A percentile compares a stretch with the other conserved stretches of the same genome.
phyloP scores from a whole-genome alignment of 2,888 invertebrate species.

The Pseudeuparius sepicola region DNA sequence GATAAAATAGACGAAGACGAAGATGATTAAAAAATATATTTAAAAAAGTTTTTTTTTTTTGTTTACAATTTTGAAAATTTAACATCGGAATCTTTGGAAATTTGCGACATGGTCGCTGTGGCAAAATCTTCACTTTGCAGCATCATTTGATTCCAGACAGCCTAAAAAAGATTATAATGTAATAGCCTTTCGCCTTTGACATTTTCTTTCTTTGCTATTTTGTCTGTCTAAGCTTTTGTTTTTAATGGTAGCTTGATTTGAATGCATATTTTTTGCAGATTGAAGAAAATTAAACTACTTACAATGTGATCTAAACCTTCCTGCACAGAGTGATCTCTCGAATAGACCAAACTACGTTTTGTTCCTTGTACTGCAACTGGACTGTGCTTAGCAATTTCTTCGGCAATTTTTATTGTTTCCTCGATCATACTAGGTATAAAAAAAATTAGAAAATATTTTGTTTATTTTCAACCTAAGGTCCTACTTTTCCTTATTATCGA shows the following conservation, averaged over 20 bases:
- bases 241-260: too few relatives aligned
- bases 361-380: constrained; percentile 92
- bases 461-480: constrained; percentile 8
- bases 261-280: constrained; percentile 31
- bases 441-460: constrained; percentile 1
- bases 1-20: constrained; percentile 8
- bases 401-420: constrained; percentile 64
- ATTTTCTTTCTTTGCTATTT: too few relatives aligned
- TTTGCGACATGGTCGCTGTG: constrained; percentile 67
- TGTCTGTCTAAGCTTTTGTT: too few relatives aligned
- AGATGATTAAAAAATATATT: constrained; percentile 17
- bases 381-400: constrained; percentile 74
- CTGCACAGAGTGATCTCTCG: constrained; percentile 76
- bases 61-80: constrained; percentile 69
- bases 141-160: constrained; percentile 70
- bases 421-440: constrained; percentile 54
- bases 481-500: constrained; percentile 58
- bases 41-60: constrained; percentile 2
- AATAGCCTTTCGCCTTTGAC: too few relatives aligned
- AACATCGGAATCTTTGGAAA: constrained; percentile 60
- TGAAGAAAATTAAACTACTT: constrained; percentile 39
- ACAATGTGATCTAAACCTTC: constrained; percentile 89
- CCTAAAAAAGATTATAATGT: constrained; percentile 47
- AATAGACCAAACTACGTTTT: constrained; percentile 74
- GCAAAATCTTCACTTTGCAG: constrained; percentile 84